A percentile compares a stretch with the other conserved stretches of the same genome.
Conservation (phyloP, 1,140 invertebrate species). For the Sitobion miscanthi region DNA sequence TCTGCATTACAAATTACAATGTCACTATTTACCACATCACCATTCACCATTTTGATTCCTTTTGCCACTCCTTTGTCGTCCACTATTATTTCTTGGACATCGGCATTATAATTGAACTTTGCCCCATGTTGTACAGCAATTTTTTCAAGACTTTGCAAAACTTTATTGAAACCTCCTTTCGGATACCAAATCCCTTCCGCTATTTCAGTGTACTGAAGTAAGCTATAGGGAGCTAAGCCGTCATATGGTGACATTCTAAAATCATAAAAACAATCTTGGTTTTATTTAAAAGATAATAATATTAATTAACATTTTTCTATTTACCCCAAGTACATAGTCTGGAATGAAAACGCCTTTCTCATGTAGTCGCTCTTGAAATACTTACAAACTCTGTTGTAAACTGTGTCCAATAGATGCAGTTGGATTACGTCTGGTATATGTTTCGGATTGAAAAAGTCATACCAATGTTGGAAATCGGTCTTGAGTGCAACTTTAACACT, state of each 20-base stretch:
- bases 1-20: constrained; percentile 51
- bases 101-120: constrained; percentile 23
- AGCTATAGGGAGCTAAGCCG: constrained; percentile 30
- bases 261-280: neutral
- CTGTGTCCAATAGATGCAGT: constrained; percentile 30
- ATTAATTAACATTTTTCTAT: neutral
- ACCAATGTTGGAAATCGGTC: constrained; percentile 48
- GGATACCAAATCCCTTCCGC: constrained; percentile 50
- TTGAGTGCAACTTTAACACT: constrained; percentile 41
- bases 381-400: constrained; percentile 50
- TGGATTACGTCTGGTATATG: constrained; percentile 37
- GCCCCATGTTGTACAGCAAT: constrained; percentile 9
- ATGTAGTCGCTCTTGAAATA: constrained; percentile 53
- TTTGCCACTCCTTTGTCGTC: constrained; percentile 22
- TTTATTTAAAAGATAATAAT: neutral
- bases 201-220: constrained; percentile 46
- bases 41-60: constrained; percentile 28
- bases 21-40: constrained; percentile 35
- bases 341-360: constrained; percentile 48
- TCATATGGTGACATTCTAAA: constrained; percentile 49
- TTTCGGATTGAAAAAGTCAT: constrained; percentile 47
- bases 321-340: constrained; percentile 50
- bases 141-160: constrained; percentile 22
- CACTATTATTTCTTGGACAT: constrained; percentile 40
- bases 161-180: constrained; percentile 45